A percentile compares a stretch with the other conserved stretches of the same genome.
These are phyloP conservation scores for Merops nubicus DNA, from an alignment of 2,113 vertebrate species.

Conservation along the genomic window DNA sequence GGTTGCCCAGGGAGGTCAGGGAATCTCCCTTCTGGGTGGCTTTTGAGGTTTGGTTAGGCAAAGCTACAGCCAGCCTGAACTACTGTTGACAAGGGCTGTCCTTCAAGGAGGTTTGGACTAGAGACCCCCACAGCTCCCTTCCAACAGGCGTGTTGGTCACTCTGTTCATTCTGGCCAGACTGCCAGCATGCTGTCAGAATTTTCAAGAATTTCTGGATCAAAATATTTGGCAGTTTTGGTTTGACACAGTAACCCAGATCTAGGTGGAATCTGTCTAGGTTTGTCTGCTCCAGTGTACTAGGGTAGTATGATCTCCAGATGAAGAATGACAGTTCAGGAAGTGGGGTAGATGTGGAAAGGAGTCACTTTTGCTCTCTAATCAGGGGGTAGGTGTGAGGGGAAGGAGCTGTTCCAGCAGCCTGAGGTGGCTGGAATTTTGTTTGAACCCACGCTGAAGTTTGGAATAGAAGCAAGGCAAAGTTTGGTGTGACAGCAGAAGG, in stretches of 20 bases:
- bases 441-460: neutral
- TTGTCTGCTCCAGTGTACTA: neutral
- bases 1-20: neutral
- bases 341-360: neutral
- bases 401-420: neutral
- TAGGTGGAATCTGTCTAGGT: neutral
- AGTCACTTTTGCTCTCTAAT: neutral
- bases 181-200: neutral
- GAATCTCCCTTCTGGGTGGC: neutral
- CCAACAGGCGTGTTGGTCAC: neutral
- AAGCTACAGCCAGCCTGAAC: neutral
- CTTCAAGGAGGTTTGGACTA: neutral
- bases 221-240: neutral
- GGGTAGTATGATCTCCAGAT: neutral
- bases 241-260: neutral
- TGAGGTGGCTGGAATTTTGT: neutral
- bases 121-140: neutral
- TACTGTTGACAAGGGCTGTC: accelerated
- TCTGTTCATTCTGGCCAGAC: neutral
- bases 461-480: neutral
- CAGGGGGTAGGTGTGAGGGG: neutral
- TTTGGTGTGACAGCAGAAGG: neutral
- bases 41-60: neutral
- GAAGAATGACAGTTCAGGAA: neutral
- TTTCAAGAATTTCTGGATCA: neutral